Conservation (phyloP, 2,888 invertebrate species). For the Deroplatys truncata region DNA sequence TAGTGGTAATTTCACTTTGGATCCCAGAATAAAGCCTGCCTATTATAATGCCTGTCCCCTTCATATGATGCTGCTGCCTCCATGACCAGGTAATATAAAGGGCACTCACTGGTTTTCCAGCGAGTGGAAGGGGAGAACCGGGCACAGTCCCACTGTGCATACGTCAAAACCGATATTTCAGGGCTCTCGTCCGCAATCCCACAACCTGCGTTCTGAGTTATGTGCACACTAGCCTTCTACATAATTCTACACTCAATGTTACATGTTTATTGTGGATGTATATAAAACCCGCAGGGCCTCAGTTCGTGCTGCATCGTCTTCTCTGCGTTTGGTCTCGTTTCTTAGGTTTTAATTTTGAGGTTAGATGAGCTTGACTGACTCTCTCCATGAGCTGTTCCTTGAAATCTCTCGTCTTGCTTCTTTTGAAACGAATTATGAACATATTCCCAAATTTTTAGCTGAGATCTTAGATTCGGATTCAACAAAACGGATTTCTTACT, state of each 20-base stretch:
- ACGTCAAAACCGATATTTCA: background rate
- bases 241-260: background rate
- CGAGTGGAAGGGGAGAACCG: background rate
- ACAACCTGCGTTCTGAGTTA: background rate
- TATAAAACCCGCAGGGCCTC: background rate
- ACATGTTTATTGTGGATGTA: background rate
- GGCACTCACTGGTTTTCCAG: background rate
- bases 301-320: background rate
- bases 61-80: background rate
- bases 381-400: too few relatives aligned
- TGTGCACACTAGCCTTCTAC: background rate
- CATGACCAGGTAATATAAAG: constrained; percentile 4
- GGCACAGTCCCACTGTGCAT: background rate
- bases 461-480: too few relatives aligned
- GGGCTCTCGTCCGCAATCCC: background rate
- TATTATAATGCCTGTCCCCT: constrained; percentile 1
- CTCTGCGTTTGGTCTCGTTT: too few relatives aligned
- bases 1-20: constrained; percentile 17
- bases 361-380: too few relatives aligned
- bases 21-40: constrained; percentile 12
- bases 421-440: too few relatives aligned
- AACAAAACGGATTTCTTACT: too few relatives aligned
- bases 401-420: too few relatives aligned
- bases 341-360: too few relatives aligned
- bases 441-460: too few relatives aligned